Evolutionary conservation across 2,888 invertebrate genomes (phyloP), one percentile per base, ranked within the genome.

Genomic region (Anarsia innoxiella): DNA sequence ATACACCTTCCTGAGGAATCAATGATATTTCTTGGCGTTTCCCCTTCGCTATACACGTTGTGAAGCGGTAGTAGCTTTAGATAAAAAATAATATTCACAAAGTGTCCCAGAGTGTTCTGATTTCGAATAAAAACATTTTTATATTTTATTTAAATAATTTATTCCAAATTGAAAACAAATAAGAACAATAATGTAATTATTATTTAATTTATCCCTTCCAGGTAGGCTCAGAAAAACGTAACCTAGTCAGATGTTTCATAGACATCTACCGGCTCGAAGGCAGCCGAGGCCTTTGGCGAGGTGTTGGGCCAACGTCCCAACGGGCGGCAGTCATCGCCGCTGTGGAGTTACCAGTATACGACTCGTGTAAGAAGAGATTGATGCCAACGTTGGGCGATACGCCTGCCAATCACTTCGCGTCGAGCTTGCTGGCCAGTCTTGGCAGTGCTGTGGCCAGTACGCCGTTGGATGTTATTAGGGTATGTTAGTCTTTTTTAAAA

Each of bases 401-500:
- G 54, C 88, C 94, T 39, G 79, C 88, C 36, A 96, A 95, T 85
- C 97, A 97, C 87, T 91, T 97, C 71, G 83, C 92, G 53, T 95
- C 97, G 45, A 96, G 96, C 85, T 90, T 95, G 74, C 86, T 94
- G 55, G 96, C 97, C 48, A 96, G 96, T 67, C 87, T 97, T 59
- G 95, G 95, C 48, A 96, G 96, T 65, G 96, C 97, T 19, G 87
- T 97, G 43, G 96, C 96, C 41, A 96, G 96, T 40, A 97, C 95
- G 39, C 97, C 97, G 16, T 91, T 97, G 39, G 97, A 97, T 79
- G 97, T 97, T 43, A 89, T 97, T 42, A 87, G 96, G 85, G 96
- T 96, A 72, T 86, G 89, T 79, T 40, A 13, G 5, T n/a, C n/a
- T n/a, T n/a, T n/a, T n/a, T n/a, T n/a, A n/a, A n/a, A n/a, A n/a